Conservation (phyloP, 2,888 invertebrate species). For the Eilema depressum region DNA sequence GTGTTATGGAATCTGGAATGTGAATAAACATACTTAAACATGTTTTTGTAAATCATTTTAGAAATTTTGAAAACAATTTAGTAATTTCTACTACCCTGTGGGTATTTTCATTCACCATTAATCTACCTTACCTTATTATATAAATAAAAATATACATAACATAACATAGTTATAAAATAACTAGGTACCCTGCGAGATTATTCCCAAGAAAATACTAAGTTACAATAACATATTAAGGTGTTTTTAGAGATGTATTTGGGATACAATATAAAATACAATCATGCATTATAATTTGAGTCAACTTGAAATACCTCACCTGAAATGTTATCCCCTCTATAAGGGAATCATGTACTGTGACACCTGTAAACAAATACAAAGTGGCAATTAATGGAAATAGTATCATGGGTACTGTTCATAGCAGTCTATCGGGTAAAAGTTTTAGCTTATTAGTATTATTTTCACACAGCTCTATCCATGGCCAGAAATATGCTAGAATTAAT, state of each 20-base stretch:
- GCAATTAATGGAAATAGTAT: not conserved
- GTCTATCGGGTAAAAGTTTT: not conserved
- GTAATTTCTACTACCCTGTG: too few relatives aligned
- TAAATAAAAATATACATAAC: too few relatives aligned
- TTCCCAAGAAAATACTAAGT: not conserved
- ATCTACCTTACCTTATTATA: too few relatives aligned
- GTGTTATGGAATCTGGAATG: too few relatives aligned
- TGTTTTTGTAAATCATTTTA: too few relatives aligned
- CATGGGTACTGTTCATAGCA: not conserved
- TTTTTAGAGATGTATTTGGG: not conserved
- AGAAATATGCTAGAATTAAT: conserved; percentile 8
- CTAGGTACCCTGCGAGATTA: not conserved
- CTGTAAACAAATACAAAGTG: conserved; percentile 61
- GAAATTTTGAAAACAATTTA: too few relatives aligned
- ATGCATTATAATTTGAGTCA: not conserved
- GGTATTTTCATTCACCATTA: too few relatives aligned
- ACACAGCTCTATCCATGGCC: not conserved
- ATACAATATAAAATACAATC: not conserved
- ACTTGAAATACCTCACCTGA: conserved; percentile 63
- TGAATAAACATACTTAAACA: too few relatives aligned
- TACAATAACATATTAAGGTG: not conserved
- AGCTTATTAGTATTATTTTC: not conserved
- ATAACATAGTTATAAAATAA: too few relatives aligned
- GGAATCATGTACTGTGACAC: conserved; percentile 75
- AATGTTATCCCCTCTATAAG: conserved; percentile 78